These are phyloP conservation scores for Pseudomugil gertrudae DNA, from an alignment of 2,797 vertebrate genomes.

Conservation along the genomic window DNA sequence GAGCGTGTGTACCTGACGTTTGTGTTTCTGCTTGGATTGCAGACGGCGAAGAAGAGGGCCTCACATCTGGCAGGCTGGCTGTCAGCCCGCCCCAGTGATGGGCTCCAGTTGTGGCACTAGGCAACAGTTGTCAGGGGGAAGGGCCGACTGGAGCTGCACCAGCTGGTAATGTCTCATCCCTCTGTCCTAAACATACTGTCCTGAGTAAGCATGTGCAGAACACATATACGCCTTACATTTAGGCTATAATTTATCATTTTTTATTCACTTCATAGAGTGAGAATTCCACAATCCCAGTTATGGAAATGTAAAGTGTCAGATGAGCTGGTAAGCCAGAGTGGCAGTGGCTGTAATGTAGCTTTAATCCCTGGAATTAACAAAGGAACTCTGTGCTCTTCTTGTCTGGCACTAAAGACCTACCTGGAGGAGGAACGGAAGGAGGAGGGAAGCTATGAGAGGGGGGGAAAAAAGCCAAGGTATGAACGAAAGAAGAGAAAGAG, in stretches of 20 bases:
- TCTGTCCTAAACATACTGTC: conserved; percentile 29
- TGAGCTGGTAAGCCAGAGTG: conserved; percentile 56
- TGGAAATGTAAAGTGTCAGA: conserved; percentile 54
- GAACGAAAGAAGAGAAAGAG: conserved; percentile 20
- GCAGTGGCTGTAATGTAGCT: conserved; percentile 59
- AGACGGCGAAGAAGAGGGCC: conserved; percentile 48
- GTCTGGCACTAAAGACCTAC: conserved; percentile 64
- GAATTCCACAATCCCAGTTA: conserved; percentile 1
- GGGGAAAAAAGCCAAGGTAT: not conserved
- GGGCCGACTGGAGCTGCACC: conserved; percentile 54
- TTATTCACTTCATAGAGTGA: not conserved
- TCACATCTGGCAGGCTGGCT: conserved; percentile 77
- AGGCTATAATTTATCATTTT: conserved; percentile 4
- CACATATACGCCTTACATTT: conserved; percentile 6
- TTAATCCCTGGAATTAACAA: conserved; percentile 70
- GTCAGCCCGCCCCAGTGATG: conserved; percentile 62
- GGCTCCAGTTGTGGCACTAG: conserved; percentile 74
- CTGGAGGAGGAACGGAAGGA: conserved; percentile 47
- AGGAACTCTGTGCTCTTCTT: conserved; percentile 71
- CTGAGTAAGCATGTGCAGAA: conserved; percentile 51
- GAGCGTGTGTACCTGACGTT: conserved; percentile 44
- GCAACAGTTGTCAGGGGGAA: conserved; percentile 63
- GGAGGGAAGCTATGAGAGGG: conserved; percentile 14
- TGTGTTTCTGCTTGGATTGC: conserved; percentile 57
- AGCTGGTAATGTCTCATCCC: conserved; percentile 63